Evolutionary conservation across 2,113 vertebrate species (phyloP), one percentile per base, ranked within the genome.

Genomic region (Oryzias javanicus): DNA sequence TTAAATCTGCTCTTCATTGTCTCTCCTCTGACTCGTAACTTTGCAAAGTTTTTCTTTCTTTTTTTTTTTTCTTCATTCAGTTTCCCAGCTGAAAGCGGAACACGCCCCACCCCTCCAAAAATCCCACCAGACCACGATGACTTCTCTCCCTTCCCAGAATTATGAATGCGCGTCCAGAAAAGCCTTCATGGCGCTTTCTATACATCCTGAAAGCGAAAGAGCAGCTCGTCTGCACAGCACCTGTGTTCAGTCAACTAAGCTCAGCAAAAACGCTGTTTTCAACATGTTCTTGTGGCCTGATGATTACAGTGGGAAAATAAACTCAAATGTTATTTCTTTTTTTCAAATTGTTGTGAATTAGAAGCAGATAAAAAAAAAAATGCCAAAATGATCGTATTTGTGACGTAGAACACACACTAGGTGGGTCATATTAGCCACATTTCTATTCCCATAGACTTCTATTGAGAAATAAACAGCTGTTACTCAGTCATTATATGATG

Each of bases 61-160:
- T n/a, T n/a, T n/a, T n/a, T n/a, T 53, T 42, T 49, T 46, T 46
- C n/a, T 6, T 20, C 24, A 5, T 47, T 20, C 29, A 20, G 62
- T 85, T 85, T 83, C 81, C 67, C 68, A 82, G 80, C 70, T 73
- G 73, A 73, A 78, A 81, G 74, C 78, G 74, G 85, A 83, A 83
- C 71, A 83, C 77, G 90, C 89, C 90, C 89, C 91, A 89, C 91
- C 91, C 89, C 89, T 90, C 20, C 68, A 83, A 86, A 88, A 82
- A 88, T 71, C 83, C 79, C 89, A 86, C 81, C 81, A 79, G 64
- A 76, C 67, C 71, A 65, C 24, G 63, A 65, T 67, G 78, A 78
- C 74, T 22, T 22, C 22, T 22, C 22, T 72, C 50, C 81, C 72
- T 86, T 82, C 80, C 80, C 70, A 76, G 78, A 85, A 81, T 77